Evolutionary conservation across 2,888 invertebrate genomes (phyloP).

Genomic region (Crossocerus cetratus): DNA sequence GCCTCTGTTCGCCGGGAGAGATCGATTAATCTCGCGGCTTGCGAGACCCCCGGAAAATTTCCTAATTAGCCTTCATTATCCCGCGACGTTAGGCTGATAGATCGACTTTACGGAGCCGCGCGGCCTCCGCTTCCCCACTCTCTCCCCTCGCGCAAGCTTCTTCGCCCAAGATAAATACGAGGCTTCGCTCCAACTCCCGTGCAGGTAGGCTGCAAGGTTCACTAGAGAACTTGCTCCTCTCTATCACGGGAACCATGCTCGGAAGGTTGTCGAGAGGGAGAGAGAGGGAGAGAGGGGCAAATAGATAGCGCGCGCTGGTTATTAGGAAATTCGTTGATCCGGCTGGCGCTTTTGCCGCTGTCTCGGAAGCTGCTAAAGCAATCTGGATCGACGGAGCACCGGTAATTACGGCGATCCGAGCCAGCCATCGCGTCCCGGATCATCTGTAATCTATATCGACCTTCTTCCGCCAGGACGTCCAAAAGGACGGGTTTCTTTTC

Average conservation of each 20-base stretch:
- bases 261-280: not conserved
- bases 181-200: constrained; percentile 21
- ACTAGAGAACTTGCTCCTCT: not conserved
- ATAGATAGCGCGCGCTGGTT: constrained; percentile 33
- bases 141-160: no score
- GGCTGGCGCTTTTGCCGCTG: constrained; percentile 22
- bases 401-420: not conserved
- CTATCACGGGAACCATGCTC: not conserved
- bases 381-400: constrained; percentile 26
- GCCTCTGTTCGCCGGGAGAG: constrained; percentile 13
- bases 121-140: not conserved
- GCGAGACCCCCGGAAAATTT: constrained; percentile 41
- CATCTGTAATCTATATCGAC: not conserved
- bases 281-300: constrained; percentile 14
- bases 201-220: not conserved
- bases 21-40: constrained; percentile 48
- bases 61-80: constrained; percentile 56
- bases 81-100: constrained; percentile 24
- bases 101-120: constrained; percentile 38
- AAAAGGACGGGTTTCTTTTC: not conserved
- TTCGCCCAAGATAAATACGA: constrained; percentile 43
- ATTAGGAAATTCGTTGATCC: constrained; percentile 47
- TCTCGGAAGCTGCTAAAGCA: constrained; percentile 39
- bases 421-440: not conserved
- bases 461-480: not conserved